phyloP scores from a whole-genome alignment of 2,888 invertebrate species.

The Beris morrisii region DNA sequence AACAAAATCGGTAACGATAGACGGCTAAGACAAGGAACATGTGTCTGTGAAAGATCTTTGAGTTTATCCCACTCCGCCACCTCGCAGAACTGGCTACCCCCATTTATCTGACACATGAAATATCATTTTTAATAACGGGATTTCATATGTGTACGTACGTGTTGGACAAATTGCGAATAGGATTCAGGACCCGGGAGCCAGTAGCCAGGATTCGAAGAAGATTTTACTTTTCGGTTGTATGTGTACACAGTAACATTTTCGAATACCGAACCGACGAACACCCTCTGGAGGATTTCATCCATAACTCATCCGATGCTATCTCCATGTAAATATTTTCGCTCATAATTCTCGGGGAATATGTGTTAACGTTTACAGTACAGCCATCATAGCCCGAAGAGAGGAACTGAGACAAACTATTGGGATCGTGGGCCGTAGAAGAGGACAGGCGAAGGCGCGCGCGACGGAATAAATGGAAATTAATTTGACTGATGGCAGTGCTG shows the following conservation, averaged over 20 bases:
- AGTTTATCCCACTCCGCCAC: too few species aligned
- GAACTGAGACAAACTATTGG: neutral
- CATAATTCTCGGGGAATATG: constrained; percentile 34
- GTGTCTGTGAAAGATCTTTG: neutral
- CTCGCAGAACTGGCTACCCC: neutral
- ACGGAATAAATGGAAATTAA: constrained; percentile 36
- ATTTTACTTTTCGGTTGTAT: neutral
- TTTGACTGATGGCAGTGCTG: constrained; percentile 36
- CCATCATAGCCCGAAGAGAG: neutral
- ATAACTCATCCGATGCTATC: constrained; percentile 33
- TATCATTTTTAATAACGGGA: constrained; percentile 38
- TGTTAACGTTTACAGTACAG: constrained; percentile 33
- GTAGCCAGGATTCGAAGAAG: neutral
- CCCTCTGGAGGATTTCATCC: constrained; percentile 20
- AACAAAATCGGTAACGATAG: neutral
- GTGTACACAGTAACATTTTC: neutral
- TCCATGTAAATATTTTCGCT: constrained; percentile 37
- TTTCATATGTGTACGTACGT: constrained; percentile 10
- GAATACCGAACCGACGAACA: neutral
- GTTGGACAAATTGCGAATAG: constrained; percentile 32
- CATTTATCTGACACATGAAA: constrained; percentile 31
- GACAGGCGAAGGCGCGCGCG: constrained; percentile 2
- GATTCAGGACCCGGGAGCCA: neutral
- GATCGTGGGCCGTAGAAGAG: neutral
- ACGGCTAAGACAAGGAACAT: constrained; percentile 15